These are phyloP conservation scores for Gadopsis bispinosus DNA, from an alignment of 2,797 vertebrate species.

Conservation along the genomic window DNA sequence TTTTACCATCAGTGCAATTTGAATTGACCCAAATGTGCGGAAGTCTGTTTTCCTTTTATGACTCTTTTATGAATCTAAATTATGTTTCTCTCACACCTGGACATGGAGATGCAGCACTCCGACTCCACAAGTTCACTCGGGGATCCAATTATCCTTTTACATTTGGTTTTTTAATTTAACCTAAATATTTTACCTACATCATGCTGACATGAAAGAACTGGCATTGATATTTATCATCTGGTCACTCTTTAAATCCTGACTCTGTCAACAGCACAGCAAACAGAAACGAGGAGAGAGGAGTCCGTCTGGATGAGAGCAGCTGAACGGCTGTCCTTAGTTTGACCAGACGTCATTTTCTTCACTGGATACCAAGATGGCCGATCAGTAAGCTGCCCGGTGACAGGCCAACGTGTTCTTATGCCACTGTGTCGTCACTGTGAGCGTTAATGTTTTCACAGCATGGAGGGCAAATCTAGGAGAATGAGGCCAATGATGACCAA, in stretches of 20 bases:
- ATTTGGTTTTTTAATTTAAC: too few relatives aligned
- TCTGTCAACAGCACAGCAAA: too few relatives aligned
- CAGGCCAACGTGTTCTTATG: neutral
- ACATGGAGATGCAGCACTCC: neutral
- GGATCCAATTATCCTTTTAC: neutral
- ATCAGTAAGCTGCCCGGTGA: neutral
- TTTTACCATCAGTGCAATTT: neutral
- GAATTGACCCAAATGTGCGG: conserved; percentile 8
- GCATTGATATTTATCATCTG: neutral
- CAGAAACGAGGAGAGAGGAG: too few relatives aligned
- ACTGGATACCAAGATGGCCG: neutral
- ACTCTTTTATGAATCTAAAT: neutral
- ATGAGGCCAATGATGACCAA: too few relatives aligned
- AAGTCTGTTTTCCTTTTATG: neutral
- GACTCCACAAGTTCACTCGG: neutral
- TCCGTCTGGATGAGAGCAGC: neutral
- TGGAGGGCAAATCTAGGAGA: too few relatives aligned
- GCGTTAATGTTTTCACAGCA: too few relatives aligned
- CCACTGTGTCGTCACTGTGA: too few relatives aligned
- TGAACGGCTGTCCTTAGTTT: too few relatives aligned
- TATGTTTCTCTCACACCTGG: neutral
- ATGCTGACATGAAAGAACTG: neutral
- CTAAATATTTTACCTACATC: neutral
- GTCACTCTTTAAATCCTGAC: neutral
- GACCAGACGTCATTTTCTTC: neutral